Evolutionary conservation across 2,888 invertebrate genomes (phyloP).

Genomic region (Tipula helvola): DNA sequence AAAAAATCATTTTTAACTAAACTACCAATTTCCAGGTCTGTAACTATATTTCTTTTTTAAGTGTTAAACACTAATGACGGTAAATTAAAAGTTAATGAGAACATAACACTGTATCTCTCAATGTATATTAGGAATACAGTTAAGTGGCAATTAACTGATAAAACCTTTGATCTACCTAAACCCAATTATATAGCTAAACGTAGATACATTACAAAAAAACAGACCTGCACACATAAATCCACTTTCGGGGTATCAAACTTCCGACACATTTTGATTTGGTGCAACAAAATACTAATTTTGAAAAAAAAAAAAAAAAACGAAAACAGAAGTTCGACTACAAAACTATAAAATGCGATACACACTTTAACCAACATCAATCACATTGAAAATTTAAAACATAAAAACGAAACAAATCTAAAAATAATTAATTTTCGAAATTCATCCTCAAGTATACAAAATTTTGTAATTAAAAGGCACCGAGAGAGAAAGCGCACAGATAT

Average conservation of each 20-base stretch:
- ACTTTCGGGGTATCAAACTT: background rate
- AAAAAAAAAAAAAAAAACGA: background rate
- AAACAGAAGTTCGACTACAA: background rate
- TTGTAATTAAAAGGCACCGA: background rate
- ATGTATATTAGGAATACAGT: background rate
- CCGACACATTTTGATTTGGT: background rate
- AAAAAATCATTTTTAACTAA: background rate
- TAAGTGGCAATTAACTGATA: constrained; percentile 4
- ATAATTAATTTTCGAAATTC: background rate
- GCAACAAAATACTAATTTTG: background rate
- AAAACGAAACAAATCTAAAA: background rate
- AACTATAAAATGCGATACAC: background rate
- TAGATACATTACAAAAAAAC: background rate
- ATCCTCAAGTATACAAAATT: background rate
- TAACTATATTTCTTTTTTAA: background rate
- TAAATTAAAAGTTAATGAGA: background rate
- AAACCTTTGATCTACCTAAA: background rate
- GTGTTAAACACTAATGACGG: background rate
- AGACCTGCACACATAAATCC: background rate
- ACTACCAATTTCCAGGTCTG: background rate
- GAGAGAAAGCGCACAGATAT: background rate
- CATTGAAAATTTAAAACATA: background rate
- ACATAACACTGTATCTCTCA: background rate
- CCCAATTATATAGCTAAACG: background rate
- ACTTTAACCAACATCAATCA: background rate